phyloP scores from a whole-genome alignment of 2,888 invertebrate genomes.

The Autographa pulchrina region DNA sequence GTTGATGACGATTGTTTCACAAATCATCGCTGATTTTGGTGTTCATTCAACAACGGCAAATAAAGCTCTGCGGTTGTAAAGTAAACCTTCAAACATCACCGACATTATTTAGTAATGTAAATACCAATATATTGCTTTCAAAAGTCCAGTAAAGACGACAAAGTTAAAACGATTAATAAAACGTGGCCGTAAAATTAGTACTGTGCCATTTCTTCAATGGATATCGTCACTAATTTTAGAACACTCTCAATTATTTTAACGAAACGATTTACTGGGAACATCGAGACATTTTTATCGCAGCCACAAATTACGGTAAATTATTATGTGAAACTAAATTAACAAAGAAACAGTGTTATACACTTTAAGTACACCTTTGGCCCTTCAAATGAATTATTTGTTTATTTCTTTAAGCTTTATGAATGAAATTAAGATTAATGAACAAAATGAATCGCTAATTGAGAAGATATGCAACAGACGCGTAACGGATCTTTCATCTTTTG shows the following conservation, averaged over 20 bases:
- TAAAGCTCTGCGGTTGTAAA: constrained; percentile 1
- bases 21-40: not conserved
- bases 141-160: not conserved
- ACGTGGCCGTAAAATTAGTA: constrained; percentile 41
- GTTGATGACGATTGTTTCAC: too few species aligned
- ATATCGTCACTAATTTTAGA: constrained; percentile 3
- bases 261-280: not conserved
- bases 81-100: not conserved
- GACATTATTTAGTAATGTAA: not conserved
- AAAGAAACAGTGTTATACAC: not conserved
- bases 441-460: not conserved
- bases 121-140: constrained; percentile 1
- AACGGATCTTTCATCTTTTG: not conserved
- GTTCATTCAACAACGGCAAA: not conserved
- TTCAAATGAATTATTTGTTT: constrained; percentile 2
- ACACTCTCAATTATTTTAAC: not conserved
- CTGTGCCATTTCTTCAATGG: constrained; percentile 23
- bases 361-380: not conserved
- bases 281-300: not conserved
- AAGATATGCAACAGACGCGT: not conserved
- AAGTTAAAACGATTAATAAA: constrained; percentile 8
- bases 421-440: not conserved
- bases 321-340: constrained; percentile 7
- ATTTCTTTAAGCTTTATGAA: not conserved
- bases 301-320: not conserved